Evolutionary conservation across 2,888 invertebrate genomes (phyloP).

Genomic region (Melolontha melolontha): DNA sequence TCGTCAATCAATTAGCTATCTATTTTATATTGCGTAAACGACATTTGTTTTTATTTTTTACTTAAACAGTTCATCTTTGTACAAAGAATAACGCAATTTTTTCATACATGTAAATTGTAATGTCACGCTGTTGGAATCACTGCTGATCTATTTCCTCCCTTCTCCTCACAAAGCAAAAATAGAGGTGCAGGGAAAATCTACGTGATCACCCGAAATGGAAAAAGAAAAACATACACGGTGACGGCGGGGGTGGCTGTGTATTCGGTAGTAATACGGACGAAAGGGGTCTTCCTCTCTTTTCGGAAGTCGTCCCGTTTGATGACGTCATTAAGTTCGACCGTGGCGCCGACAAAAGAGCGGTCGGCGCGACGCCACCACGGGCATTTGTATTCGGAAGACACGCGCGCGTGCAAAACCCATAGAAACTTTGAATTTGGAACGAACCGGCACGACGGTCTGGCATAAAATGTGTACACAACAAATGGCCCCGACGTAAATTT

Average conservation of each 20-base stretch:
- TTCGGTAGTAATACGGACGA: conserved; percentile 14
- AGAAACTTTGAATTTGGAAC: conserved; percentile 57
- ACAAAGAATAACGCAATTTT: no score
- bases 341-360: conserved; percentile 58
- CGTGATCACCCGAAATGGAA: neutral
- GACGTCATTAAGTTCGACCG: conserved; percentile 60
- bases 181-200: no score
- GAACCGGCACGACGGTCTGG: conserved; percentile 37
- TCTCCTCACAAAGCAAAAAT: no score
- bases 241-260: neutral
- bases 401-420: conserved; percentile 54
- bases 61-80: no score
- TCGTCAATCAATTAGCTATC: no score
- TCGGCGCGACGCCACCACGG: conserved; percentile 59
- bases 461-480: conserved; percentile 53
- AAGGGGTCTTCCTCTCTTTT: conserved; percentile 53
- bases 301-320: conserved; percentile 60
- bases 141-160: no score
- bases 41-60: no score
- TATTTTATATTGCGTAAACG: no score
- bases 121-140: no score
- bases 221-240: conserved; percentile 5
- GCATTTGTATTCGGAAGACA: conserved; percentile 61
- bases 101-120: no score
- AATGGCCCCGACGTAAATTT: conserved; percentile 21